Conservation (phyloP, 2,888 invertebrate genomes). For the Tinea pellionella region DNA sequence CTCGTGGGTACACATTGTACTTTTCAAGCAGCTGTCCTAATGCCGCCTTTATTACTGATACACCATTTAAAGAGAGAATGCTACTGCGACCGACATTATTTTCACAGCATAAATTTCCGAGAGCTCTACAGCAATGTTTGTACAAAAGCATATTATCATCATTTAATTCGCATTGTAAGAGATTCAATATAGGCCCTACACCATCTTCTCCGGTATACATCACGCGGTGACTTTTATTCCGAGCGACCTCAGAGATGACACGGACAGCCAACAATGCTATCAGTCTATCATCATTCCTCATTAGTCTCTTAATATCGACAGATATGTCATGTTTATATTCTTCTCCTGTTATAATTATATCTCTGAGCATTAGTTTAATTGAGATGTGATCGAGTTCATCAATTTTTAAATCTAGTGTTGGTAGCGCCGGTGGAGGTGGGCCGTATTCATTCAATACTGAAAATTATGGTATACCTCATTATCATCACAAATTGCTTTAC, state of each 20-base stretch:
- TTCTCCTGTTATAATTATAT: not conserved
- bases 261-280: not conserved
- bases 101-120: slow-evolving; percentile 91
- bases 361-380: not conserved
- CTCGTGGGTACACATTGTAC: slow-evolving; percentile 36
- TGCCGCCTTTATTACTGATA: slow-evolving; percentile 50
- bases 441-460: not conserved
- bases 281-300: not conserved
- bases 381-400: not conserved
- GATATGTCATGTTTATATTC: not conserved
- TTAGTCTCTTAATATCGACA: not conserved
- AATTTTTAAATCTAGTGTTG: not conserved
- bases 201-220: not conserved
- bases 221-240: slow-evolving; percentile 13
- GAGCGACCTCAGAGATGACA: not conserved
- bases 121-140: slow-evolving; percentile 82
- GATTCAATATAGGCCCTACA: not conserved
- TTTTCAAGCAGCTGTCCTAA: slow-evolving; percentile 37
- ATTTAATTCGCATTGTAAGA: slow-evolving; percentile 45
- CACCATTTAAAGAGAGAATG: slow-evolving; percentile 58
- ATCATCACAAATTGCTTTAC: too few relatives aligned
- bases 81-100: slow-evolving; percentile 77
- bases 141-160: slow-evolving; percentile 23
- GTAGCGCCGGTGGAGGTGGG: not conserved
- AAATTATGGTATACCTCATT: too few relatives aligned